Base-by-base conservation (phyloP, 2,888 invertebrate genomes). In the Diabrotica balteata region DNA sequence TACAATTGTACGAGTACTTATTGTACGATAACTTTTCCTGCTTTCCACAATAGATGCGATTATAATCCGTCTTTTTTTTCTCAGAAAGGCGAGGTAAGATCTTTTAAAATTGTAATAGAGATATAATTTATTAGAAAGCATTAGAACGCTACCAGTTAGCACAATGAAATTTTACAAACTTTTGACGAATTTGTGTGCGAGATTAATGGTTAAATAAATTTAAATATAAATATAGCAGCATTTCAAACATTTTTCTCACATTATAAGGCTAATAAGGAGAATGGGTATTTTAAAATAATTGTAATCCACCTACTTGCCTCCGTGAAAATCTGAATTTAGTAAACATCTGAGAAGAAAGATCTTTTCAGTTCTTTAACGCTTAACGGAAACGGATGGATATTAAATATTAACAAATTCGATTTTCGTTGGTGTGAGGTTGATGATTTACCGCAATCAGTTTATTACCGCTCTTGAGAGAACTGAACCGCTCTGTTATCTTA, bases 11-110 rank as follows among this genome's bases (percentile, higher is more conserved):
- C 17, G 17, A 17, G 17, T n/a, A n/a, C n/a, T n/a, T n/a, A n/a
- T n/a, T n/a, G n/a, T n/a, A n/a, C n/a, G n/a, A n/a, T n/a, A n/a
- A n/a, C n/a, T n/a, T n/a, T n/a, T n/a, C 72, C 72, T 5, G 75
- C 69, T n/a, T 74, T 74, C 63, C 73, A 74, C 49, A 73, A 72
- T 7, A 70, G 71, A 17, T 75, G 73, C 62, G 72, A 50, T 50
- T 50, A 52, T 8, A 52, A 52, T 52, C 6, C 51, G 4, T 0
- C 22, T 11, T 52, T 52, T 52, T 52, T 52, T 52, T 17, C 17
- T 2, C 32, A 52, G 11, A 52, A 52, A 5, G 52, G 52, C 8
- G 11, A 52, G 52, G 7, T 52, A 52, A 52, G 52, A 52, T 32
- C 52, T 11, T 22, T 8, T 52, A 52, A 11, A 52, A 52, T 52